Percentiles rank a stretch among this genome's conserved stretches.
These are phyloP conservation scores for Tetramorium simillimum DNA, from an alignment of 1,140 invertebrate species.

Conservation along the genomic window DNA sequence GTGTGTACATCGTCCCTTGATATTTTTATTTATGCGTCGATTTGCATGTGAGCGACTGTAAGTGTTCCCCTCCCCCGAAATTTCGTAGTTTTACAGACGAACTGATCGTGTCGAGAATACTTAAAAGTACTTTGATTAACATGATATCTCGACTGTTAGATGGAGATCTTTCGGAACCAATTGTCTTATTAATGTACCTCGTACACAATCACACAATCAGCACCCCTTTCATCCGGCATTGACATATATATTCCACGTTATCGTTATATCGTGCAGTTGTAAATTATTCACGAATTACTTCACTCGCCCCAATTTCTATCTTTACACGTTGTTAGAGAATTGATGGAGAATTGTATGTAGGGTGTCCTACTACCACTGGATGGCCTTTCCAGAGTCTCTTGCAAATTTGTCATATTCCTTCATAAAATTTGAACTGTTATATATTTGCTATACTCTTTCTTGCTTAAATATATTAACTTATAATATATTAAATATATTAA, in stretches of 20 bases:
- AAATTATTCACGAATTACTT: slow-evolving; percentile 33
- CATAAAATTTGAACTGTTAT: background rate
- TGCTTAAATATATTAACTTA: background rate
- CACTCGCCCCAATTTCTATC: slow-evolving; percentile 23
- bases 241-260: slow-evolving; percentile 12
- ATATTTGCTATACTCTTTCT: background rate
- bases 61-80: background rate
- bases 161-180: background rate
- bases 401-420: background rate
- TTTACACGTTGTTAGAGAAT: slow-evolving; percentile 27
- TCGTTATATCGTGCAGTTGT: slow-evolving; percentile 44
- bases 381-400: background rate
- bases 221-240: slow-evolving; percentile 23
- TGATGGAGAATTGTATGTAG: slow-evolving; percentile 6
- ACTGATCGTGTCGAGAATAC: background rate
- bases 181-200: background rate
- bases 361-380: slow-evolving; percentile 5
- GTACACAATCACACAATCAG: background rate
- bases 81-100: background rate
- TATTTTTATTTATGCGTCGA: background rate
- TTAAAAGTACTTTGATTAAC: slow-evolving; percentile 1
- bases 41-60: slow-evolving; percentile 47
- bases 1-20: slow-evolving; percentile 8
- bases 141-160: background rate
- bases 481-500: background rate